A percentile compares a stretch with the other conserved stretches of the same genome.
These are phyloP conservation scores for Platycheirus albimanus DNA, from an alignment of 2,888 invertebrate genomes.

Conservation along the genomic window DNA sequence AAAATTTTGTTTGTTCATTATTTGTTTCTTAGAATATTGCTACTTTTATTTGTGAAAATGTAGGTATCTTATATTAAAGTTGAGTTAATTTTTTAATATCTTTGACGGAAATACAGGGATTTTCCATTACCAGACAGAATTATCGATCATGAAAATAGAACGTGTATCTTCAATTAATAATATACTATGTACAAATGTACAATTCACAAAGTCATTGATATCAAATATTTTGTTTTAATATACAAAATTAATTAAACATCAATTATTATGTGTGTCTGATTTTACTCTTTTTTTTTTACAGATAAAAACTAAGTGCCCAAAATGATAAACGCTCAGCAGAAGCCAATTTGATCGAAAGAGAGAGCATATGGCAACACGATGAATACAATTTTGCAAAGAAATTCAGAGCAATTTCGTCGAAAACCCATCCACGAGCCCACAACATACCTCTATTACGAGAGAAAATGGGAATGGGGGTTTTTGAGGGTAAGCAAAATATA, in stretches of 20 bases:
- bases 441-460: conserved; percentile 78
- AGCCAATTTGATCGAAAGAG: conserved; percentile 4
- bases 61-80: too few relatives aligned
- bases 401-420: conserved; percentile 56
- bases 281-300: conserved; percentile 31
- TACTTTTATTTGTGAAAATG: too few relatives aligned
- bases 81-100: too few relatives aligned
- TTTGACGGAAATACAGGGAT: too few relatives aligned
- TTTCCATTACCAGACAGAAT: too few relatives aligned
- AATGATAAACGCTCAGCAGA: conserved; percentile 37
- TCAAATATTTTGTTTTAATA: not conserved
- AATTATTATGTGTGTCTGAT: not conserved
- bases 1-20: too few relatives aligned
- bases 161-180: conserved; percentile 19
- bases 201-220: conserved; percentile 2
- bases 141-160: conserved; percentile 45
- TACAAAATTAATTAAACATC: not conserved
- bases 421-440: conserved; percentile 52
- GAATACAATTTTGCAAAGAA: conserved; percentile 67
- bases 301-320: conserved; percentile 29
- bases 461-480: conserved; percentile 82
- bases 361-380: conserved; percentile 25
- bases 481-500: conserved; percentile 78
- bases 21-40: too few relatives aligned
- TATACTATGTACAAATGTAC: too few relatives aligned